Evolutionary conservation across 2,888 invertebrate species (phyloP), one percentile per base, ranked within the genome.

Genomic region (Eueremaeus valkanovi): DNA sequence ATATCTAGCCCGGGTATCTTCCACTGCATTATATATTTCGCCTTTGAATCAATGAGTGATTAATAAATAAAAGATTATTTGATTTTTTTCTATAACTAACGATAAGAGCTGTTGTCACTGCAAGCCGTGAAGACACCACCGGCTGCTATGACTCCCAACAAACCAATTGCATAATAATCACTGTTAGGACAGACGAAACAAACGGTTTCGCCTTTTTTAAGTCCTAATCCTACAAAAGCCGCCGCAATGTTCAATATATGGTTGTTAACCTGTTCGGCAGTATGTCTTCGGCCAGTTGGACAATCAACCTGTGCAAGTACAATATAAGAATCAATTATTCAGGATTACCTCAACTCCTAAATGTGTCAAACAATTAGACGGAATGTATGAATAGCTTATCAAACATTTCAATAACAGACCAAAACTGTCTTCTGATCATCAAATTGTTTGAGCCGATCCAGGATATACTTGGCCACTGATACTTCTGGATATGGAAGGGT

Each of bases 201-300:
- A n/a, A 73, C 55, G 13, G 31, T n/a, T 8, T 73, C 73, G 1
- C 73, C 73, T 61, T 61, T 61, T 1, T 40, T 61, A 9, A 73
- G 92, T 96, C 16, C 68, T 9, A 68, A n/a, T 13, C 40, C 68
- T 24, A 68, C 16, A 21, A 68, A 24, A 42, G 68, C 68, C 0
- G 68, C 68, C 1, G 40, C 42, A 68, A 68, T 9, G 16, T 68
- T 68, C 0, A 68, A 24, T 11, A 68, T 24, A 13, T 21, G 68
- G 13, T 68, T n/a, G 11, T 13, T 18, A 0, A 68, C 68, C 33
- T 68, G 40, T 68, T 40, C 24, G 1, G 40, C 24, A n/a, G 6
- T 40, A 68, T 68, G 68, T 21, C 24, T 36, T 18, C 68, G 2
- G 2, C 68, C 42, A 21, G 68, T 24, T 1, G 68, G 42, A 24